Evolutionary conservation across 1,140 invertebrate species (phyloP).

Genomic region (Anastrepha ludens): DNA sequence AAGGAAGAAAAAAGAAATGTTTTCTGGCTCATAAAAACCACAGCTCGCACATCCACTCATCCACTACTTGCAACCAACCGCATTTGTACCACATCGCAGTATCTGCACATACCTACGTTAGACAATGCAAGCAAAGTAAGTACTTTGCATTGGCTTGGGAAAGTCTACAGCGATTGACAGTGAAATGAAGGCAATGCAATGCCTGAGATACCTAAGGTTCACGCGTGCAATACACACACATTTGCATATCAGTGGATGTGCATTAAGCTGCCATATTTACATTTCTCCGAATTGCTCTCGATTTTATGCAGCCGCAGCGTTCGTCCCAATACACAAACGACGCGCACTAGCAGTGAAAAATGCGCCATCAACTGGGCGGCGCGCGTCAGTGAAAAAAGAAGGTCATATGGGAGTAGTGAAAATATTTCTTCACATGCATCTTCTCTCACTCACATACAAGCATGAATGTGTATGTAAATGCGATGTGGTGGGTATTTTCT

Average conservation of each 20-base stretch:
- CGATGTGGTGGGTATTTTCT: background rate
- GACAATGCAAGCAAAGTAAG: background rate
- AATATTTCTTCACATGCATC: background rate
- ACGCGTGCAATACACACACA: background rate
- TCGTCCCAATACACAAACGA: background rate
- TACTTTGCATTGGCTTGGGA: background rate
- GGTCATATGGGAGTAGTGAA: conserved; percentile 11
- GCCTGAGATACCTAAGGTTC: background rate
- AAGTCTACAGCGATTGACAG: conserved; percentile 22
- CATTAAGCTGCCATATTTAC: background rate
- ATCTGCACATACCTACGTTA: background rate
- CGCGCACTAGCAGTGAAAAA: background rate
- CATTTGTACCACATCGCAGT: background rate
- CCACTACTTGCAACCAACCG: background rate
- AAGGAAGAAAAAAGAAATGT: background rate
- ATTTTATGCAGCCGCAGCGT: background rate
- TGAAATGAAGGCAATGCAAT: background rate
- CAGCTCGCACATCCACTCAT: background rate
- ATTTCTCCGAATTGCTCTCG: conserved; percentile 35
- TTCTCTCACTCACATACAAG: too few relatives aligned
- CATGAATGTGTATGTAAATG: too few relatives aligned
- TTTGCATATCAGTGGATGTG: conserved; percentile 1
- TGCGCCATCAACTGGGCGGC: background rate
- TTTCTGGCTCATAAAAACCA: background rate
- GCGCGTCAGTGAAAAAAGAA: background rate